Percentiles rank a stretch among this genome's conserved stretches.
These are phyloP conservation scores for Leptodactylus fallax DNA, from an alignment of 2,797 vertebrate species.

Conservation along the genomic window DNA sequence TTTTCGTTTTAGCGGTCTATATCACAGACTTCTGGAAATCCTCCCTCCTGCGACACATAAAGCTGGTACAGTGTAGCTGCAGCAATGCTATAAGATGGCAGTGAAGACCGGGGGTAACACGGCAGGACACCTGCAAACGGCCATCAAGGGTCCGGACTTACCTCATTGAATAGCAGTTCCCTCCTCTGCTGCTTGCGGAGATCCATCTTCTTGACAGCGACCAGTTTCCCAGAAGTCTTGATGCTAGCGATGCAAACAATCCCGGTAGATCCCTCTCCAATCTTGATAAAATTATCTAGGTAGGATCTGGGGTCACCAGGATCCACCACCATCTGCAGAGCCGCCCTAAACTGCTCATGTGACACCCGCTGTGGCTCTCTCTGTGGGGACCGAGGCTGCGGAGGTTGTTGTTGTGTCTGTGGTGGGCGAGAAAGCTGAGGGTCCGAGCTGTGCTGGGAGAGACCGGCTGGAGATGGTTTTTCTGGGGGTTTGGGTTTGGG, in stretches of 20 bases:
- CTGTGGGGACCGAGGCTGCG: constrained; percentile 82
- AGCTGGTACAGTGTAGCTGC: no score
- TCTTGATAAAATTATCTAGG: constrained; percentile 96
- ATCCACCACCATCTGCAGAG: constrained; percentile 96
- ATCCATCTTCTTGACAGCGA: constrained; percentile 98
- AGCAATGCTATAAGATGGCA: no score
- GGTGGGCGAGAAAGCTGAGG: constrained; percentile 67
- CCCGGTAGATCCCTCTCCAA: constrained; percentile 94
- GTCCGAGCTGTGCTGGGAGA: constrained; percentile 73
- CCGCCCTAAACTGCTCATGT: constrained; percentile 95
- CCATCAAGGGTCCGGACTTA: constrained; percentile 60
- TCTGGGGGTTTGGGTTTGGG: constrained; percentile 64
- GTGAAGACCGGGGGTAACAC: no score
- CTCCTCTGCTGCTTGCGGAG: constrained; percentile 92
- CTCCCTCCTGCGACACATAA: no score
- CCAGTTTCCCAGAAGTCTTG: constrained; percentile 87
- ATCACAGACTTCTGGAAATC: no score
- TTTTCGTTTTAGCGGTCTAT: no score
- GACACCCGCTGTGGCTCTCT: constrained; percentile 91
- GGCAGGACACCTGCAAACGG: no score
- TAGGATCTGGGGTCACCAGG: constrained; percentile 89
- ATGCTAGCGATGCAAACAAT: constrained; percentile 93
- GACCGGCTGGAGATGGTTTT: constrained; percentile 70
- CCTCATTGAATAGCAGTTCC: constrained; percentile 95
- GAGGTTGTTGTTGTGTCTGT: constrained; percentile 38